Base-by-base conservation (phyloP, 2,113 vertebrate species). In the Himantopus leucocephalus region DNA sequence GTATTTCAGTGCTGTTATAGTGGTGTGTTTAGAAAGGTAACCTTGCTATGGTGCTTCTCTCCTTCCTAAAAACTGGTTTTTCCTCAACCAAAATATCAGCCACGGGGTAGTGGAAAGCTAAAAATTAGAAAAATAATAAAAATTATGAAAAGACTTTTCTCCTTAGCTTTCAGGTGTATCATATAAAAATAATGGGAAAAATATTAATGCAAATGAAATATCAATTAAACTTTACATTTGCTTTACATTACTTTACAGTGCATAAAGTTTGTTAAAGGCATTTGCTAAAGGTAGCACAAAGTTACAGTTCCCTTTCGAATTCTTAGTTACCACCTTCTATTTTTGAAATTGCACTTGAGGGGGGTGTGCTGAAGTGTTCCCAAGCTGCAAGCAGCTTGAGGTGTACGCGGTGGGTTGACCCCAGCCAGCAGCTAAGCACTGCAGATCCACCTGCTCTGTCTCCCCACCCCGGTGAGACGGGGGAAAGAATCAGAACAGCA, bases 391-490 rank as follows among this genome's bases (percentile, higher is more conserved):
- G 47, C 23, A n/a, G 32, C 39, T 71, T 34, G 14, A 63, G 52
- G 37, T 5, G 18, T 27, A 15, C 11, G 14, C 2, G 5, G 12
- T 23, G 21, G 15, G 58, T 24, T 35, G 56, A 56, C 12, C n/a
- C 39, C 23, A 81, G 41, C 50, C 58, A 58, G n/a, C 24, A 64
- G n/a, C 43, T 17, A 18, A 32, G 17, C 70, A 8, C 17, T 22
- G 37, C 70, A 26, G 17, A 26, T 34, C 10, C 8, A 3, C 23
- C 23, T 41, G 48, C 34, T n/a, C 45, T 8, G 30, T 39, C 20
- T 32, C 20, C 53, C 24, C 39, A 7, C 35, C 17, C 47, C 55
- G 43, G 32, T 0, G 5, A 29, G 58, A 35, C 0, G 1, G 9
- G 14, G 21, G 20, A 50, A 14, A 85, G 26, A 37, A 15, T 2